A percentile compares a stretch with the other conserved stretches of the same genome.
phyloP scores from a whole-genome alignment of 2,888 invertebrate species.

The Ferdinandea cuprea region DNA sequence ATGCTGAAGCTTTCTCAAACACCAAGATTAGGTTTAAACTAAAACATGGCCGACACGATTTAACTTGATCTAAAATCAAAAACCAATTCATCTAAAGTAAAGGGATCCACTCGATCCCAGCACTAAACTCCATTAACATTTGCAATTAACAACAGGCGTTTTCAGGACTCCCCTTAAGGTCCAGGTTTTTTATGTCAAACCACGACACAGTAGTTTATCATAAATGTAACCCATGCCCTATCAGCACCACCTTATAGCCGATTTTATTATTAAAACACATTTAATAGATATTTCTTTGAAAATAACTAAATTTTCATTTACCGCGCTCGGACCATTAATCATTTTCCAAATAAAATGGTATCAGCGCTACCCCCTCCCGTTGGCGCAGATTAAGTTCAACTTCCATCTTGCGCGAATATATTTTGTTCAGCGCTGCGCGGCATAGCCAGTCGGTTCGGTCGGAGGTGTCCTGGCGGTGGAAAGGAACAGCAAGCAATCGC shows the following conservation, averaged over 20 bases:
- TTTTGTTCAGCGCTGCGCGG: too few species aligned
- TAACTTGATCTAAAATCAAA: not conserved
- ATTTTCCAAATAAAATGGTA: constrained; percentile 74
- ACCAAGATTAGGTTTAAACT: too few species aligned
- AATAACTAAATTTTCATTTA: constrained; percentile 74
- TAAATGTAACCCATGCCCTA: constrained; percentile 63
- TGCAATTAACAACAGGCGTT: constrained; percentile 1
- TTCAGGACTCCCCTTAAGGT: not conserved
- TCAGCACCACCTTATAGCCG: constrained; percentile 69
- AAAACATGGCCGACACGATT: too few species aligned
- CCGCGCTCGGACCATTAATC: constrained; percentile 63
- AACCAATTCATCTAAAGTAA: not conserved
- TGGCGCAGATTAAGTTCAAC: constrained; percentile 61
- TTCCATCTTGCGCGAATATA: constrained; percentile 59
- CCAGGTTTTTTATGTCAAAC: constrained; percentile 22
- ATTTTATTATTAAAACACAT: constrained; percentile 69
- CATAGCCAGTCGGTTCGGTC: too few species aligned
- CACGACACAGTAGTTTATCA: constrained; percentile 48
- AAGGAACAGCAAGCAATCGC: constrained; percentile 80
- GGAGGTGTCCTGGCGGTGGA: constrained; percentile 26
- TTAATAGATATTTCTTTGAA: constrained; percentile 68
- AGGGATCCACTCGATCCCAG: not conserved
- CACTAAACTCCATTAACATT: constrained; percentile 8
- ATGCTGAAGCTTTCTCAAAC: too few species aligned
- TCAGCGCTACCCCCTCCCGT: constrained; percentile 59